Base-by-base conservation (phyloP, 2,888 invertebrate genomes). In the Cenopis cana region DNA sequence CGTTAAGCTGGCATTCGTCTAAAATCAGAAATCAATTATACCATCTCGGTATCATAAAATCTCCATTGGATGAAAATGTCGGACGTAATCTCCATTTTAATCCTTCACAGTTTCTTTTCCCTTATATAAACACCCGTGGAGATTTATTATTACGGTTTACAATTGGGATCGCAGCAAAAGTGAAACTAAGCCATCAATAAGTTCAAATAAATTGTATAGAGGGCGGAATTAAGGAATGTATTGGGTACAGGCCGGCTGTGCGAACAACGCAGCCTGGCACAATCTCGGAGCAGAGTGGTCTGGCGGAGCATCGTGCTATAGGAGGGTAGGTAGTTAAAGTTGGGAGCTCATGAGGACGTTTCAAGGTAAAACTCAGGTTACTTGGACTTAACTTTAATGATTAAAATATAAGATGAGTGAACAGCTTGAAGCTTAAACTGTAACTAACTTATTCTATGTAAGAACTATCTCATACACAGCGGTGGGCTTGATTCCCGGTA, bases 21-120 rank as follows among this genome's bases (percentile, higher is more conserved):
- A 52, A 52, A 14, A 49, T 29, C 60, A 60, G 29, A 52, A 64
- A 64, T 54, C 64, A 62, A 62, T 62, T 52, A 36, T 10, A 33
- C n/a, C 17, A 46, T 29, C 14, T n/a, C 6, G 2, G 18, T 49
- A 33, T 60, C 24, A n/a, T 29, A 14, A 61, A 50, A 62, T 50
- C 50, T 50, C 33, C n/a, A 54, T 54, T 14, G 12, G 24, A 54
- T 18, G 54, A 29, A 20, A 29, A 54, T 29, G 54, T n/a, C 54
- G 14, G 29, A 12, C 12, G 24, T 2, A 29, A 29, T 54, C 29
- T 41, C 2, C 38, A 41, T 20, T 41, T 18, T 20, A 10, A 20
- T 59, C 20, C 12, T 20, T 41, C 18, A 33, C 33, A 5, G 6
- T 33, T 33, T 33, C 33, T 33, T 33, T 33, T 5, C 33, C 5